phyloP scores from a whole-genome alignment of 35 echinoderm and acorn worm genomes.

The Ophiothrix spiculata region DNA sequence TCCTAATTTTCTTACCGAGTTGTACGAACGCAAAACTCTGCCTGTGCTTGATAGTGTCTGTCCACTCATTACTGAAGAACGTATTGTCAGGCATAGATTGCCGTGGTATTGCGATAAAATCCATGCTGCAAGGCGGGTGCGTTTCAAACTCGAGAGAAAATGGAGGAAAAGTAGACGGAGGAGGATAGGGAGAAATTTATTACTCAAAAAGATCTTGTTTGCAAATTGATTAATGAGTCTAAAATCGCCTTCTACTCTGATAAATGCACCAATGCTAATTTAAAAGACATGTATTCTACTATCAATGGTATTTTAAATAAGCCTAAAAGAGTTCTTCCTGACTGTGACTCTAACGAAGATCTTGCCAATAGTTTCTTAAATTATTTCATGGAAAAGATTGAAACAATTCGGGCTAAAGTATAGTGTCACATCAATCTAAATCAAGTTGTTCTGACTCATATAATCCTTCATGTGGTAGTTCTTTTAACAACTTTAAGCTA shows the following conservation, averaged over 20 bases:
- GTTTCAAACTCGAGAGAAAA: background rate
- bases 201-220: too few species aligned
- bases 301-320: background rate
- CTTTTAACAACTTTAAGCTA: background rate
- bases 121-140: background rate
- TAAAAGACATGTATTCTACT: background rate
- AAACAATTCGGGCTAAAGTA: background rate
- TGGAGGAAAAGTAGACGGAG: background rate
- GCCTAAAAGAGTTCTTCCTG: background rate
- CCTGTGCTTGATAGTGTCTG: background rate
- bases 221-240: background rate
- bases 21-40: background rate
- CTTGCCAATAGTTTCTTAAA: background rate
- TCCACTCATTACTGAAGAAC: background rate
- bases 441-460: too few species aligned
- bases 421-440: background rate
- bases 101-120: background rate
- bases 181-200: too few species aligned
- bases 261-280: background rate
- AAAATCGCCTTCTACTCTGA: background rate
- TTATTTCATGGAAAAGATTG: background rate
- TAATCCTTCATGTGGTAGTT: background rate
- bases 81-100: background rate
- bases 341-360: too few species aligned
- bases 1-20: background rate